Evolutionary conservation across 2,113 vertebrate genomes (phyloP).

Genomic region (Odontesthes bonariensis): DNA sequence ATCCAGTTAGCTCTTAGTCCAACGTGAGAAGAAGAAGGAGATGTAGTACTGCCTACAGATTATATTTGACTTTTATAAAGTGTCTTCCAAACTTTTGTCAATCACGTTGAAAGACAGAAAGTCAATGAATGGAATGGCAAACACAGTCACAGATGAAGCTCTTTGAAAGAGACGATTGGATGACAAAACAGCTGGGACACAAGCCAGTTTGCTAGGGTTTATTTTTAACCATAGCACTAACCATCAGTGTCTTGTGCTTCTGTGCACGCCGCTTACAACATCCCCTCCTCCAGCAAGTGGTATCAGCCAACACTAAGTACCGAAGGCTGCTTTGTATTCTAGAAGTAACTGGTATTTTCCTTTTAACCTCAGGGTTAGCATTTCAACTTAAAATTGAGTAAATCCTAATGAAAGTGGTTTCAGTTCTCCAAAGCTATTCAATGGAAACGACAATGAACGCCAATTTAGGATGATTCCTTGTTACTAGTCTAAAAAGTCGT

Average conservation of each 20-base stretch:
- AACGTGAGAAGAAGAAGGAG: background rate
- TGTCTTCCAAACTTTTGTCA: background rate
- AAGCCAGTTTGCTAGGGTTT: background rate
- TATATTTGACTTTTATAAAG: background rate
- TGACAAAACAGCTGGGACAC: constrained; percentile 5
- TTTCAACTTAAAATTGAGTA: background rate
- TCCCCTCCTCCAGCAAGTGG: background rate
- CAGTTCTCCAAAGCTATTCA: background rate
- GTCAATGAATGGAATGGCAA: background rate
- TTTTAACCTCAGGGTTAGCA: background rate
- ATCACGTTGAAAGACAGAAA: background rate
- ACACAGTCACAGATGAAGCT: constrained; percentile 5
- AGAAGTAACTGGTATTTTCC: too few relatives aligned
- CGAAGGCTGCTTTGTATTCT: background rate
- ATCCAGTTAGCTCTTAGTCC: background rate
- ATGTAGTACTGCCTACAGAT: background rate
- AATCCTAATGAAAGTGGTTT: background rate
- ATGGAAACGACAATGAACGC: background rate
- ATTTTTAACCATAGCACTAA: background rate
- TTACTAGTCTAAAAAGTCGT: background rate
- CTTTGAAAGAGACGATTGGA: background rate
- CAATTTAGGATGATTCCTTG: background rate
- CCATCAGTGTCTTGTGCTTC: background rate
- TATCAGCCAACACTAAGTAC: background rate
- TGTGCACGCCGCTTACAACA: background rate